phyloP scores from a whole-genome alignment of 2,113 vertebrate species.

The Megaceryle torquata region DNA sequence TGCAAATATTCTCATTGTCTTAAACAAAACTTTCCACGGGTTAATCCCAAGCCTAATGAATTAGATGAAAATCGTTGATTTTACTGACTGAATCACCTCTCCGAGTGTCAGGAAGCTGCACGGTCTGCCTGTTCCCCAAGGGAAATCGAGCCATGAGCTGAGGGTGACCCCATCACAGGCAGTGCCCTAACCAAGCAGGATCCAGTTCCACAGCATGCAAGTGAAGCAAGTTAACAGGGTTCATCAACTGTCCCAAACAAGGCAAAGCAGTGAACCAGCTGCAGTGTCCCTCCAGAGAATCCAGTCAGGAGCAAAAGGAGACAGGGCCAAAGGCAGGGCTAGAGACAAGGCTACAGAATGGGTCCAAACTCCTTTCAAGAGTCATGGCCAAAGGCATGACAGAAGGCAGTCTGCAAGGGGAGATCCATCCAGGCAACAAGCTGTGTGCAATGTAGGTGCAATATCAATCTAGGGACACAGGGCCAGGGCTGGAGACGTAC shows the following conservation, averaged over 20 bases:
- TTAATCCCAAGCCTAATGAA: background rate
- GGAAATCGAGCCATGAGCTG: background rate
- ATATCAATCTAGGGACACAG: background rate
- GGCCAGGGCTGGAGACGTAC: background rate
- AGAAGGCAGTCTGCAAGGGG: background rate
- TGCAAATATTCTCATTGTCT: background rate
- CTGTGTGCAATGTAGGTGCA: too few relatives aligned
- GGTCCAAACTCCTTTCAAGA: background rate
- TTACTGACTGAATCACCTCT: background rate
- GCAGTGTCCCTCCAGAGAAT: background rate
- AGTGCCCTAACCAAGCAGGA: background rate
- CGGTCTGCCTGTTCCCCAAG: background rate
- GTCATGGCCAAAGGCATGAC: background rate
- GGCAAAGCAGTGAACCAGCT: background rate
- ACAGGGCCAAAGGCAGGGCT: background rate
- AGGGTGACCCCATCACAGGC: background rate
- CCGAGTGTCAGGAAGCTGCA: fast-evolving
- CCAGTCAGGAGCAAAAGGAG: background rate
- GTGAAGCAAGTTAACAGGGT: background rate
- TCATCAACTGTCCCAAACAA: background rate
- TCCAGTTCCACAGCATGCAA: background rate
- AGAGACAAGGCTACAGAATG: fast-evolving
- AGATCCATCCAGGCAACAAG: background rate
- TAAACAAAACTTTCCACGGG: background rate
- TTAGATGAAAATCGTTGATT: background rate